These are phyloP conservation scores for Acropternis orthonyx DNA, from an alignment of 2,797 vertebrate genomes.

Conservation along the genomic window DNA sequence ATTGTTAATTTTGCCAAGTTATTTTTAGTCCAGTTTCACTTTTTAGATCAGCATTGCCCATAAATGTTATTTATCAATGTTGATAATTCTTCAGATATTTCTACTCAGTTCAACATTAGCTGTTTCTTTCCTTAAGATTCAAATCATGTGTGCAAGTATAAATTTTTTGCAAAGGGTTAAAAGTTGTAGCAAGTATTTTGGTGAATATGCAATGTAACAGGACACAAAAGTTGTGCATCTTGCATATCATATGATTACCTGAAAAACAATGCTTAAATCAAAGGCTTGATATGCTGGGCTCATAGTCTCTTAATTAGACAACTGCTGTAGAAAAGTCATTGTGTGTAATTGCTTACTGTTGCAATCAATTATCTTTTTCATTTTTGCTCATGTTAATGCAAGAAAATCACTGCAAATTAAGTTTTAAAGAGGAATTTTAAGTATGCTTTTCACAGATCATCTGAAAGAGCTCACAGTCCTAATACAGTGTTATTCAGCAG, in stretches of 20 bases:
- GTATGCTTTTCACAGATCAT: slow-evolving; percentile 15
- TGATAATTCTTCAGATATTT: not conserved
- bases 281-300: not conserved
- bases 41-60: not conserved
- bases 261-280: not conserved
- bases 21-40: not conserved
- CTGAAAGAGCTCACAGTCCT: not conserved
- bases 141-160: not conserved
- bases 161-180: not conserved
- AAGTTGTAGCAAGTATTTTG: not conserved
- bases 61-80: not conserved
- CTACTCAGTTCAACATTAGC: not conserved
- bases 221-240: slow-evolving; percentile 43
- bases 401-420: slow-evolving; percentile 24
- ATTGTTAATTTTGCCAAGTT: slow-evolving; percentile 20
- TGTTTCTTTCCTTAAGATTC: not conserved
- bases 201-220: not conserved
- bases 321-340: slow-evolving; percentile 18
- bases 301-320: not conserved
- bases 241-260: not conserved
- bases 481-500: slow-evolving; percentile 1
- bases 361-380: slow-evolving; percentile 2
- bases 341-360: slow-evolving; percentile 27
- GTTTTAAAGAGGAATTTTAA: slow-evolving; percentile 50
- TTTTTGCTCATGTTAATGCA: slow-evolving; percentile 18